phyloP scores from a whole-genome alignment of 2,797 vertebrate genomes.

The Syngnathus rostellatus region DNA sequence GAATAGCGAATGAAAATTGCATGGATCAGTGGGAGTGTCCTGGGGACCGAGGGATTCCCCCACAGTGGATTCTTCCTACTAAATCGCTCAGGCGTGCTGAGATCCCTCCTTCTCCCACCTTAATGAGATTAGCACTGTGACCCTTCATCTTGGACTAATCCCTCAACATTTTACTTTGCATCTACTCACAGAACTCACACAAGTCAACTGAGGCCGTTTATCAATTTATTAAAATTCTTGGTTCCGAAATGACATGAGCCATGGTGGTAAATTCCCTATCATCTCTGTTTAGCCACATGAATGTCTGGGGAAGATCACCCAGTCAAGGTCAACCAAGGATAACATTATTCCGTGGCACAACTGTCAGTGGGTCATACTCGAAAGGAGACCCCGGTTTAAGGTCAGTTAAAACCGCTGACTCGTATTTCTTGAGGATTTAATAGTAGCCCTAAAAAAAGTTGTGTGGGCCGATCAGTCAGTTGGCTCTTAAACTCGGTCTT shows the following conservation, averaged over 20 bases:
- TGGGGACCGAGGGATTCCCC: conserved; percentile 43
- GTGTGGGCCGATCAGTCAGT: conserved; percentile 42
- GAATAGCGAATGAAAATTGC: not conserved
- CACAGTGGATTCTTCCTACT: conserved; percentile 23
- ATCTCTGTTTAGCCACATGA: not conserved
- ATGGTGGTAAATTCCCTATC: not conserved
- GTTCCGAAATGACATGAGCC: not conserved
- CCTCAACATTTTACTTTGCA: conserved; percentile 48
- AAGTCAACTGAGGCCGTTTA: conserved; percentile 7
- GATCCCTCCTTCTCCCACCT: conserved; percentile 36
- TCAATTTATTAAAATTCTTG: not conserved
- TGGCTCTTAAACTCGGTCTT: conserved; percentile 34
- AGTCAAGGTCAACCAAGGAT: conserved; percentile 36
- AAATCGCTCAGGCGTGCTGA: conserved; percentile 32
- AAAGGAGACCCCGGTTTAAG: conserved; percentile 29
- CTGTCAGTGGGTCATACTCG: conserved; percentile 25
- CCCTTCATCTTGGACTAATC: conserved; percentile 60
- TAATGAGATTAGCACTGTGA: conserved; percentile 64
- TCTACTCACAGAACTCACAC: conserved; percentile 38
- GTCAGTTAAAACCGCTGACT: conserved; percentile 47
- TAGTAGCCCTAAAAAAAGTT: conserved; percentile 39
- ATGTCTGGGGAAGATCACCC: not conserved
- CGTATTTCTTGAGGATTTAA: conserved; percentile 46
- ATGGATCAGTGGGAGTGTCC: conserved; percentile 15
- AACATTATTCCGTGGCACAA: conserved; percentile 28